Evolutionary conservation across 2,113 vertebrate species (phyloP), one percentile per base, ranked within the genome.

Genomic region (Prionailurus viverrinus): DNA sequence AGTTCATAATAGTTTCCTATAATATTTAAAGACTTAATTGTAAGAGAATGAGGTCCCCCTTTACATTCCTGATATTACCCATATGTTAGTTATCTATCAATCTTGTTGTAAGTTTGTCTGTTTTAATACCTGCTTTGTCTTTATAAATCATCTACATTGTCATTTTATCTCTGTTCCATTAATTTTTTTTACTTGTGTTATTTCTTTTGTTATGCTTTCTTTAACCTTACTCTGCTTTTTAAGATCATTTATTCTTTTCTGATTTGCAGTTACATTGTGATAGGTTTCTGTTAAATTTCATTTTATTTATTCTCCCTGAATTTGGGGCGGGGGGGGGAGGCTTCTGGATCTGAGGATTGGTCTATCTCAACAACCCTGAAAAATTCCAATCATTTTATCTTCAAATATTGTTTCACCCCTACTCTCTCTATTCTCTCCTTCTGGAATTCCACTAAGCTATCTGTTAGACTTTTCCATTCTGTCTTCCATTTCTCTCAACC

Each of bases 151-250:
- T 82, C 74, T 45, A 21, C 29, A 29, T 4, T 66, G 4, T 96
- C 25, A 51, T 82, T 87, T 82, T 27, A 41, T 19, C 5, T 65
- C 29, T 87, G 36, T 82, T 65, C 74, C 27, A 63, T 27, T 58
- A 82, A 85, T 71, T 94, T 86, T 29, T 84, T 96, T 87, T 78
- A n/a, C 48, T n/a, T 41, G 65, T 55, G 45, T 41, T 36, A 87
- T 87, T 91, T 87, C n/a, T 15, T 88, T 55, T 58, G 25, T 58
- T 81, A 58, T 82, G 48, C n/a, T 94, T 84, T 36, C 41, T 71
- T 82, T 90, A 39, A 63, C 21, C 36, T 71, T 78, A 39, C 39
- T 55, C 19, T 92, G 5, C 21, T 89, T 61, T 83, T 71, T 84
- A 89, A 93, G 4, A 85, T 55, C 7, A 1, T 36, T 8, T 58